Evolutionary conservation across 2,113 vertebrate species (phyloP), one percentile per base, ranked within the genome.

Genomic region (Thunnus maccoyii): DNA sequence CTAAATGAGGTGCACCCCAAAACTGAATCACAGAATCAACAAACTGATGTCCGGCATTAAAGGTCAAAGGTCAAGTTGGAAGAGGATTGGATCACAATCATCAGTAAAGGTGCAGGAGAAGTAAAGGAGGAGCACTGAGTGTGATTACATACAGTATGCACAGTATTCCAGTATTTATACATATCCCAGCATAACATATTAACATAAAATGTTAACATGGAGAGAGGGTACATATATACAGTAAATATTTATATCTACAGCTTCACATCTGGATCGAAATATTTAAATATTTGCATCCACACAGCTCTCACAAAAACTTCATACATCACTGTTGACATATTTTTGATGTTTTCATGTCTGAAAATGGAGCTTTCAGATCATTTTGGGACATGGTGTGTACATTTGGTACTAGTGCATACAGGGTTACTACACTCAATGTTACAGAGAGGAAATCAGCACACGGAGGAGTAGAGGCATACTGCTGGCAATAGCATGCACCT

Each of bases 401-500:
- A 66, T 60, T 36, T 5, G 8, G 32, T 25, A 63, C 15, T 15
- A 32, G 65, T 83, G 76, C 66, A 85, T 72, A 79, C 20, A 63
- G 46, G 17, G 18, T 17, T 18, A 61, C 22, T 36, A 78, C 66
- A 76, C 44, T 71, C 69, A 75, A 69, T 58, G 80, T 20, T 20
- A 68, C 50, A 66, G 30, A 14, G 32, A 48, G 4, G 44, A 48
- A 18, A 22, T 46, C n/a, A 78, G 30, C 41, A 86, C 77, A 88
- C n/a, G 62, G 68, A 55, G 73, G 62, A 73, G 76, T 18, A 17
- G 36, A 25, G 70, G 54, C 3, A 12, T 27, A 48, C 73, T 46
- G 44, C 69, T 71, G 79, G 58, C 52, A 52, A 57, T 46, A 80
- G 83, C 88, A 89, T 94, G 93, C 93, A 96, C 94, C 95, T 96